A percentile compares a stretch with the other conserved stretches of the same genome.
These are phyloP conservation scores for Bolinopsis microptera DNA, from an alignment of 37 sponge, comb jelly and placozoan genomes.

Conservation along the genomic window DNA sequence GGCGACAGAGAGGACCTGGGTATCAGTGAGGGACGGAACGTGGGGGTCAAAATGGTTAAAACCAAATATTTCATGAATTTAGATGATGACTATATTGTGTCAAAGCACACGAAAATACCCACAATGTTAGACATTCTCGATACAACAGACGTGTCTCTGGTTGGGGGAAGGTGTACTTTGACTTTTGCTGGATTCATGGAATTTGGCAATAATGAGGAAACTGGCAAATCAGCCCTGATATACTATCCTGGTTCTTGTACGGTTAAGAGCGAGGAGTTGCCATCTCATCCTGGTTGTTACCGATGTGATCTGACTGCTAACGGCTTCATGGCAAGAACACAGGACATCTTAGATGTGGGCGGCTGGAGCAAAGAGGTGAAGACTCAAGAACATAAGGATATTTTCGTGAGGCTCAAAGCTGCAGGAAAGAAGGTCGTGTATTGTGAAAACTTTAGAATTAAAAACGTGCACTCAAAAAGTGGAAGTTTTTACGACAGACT, in stretches of 20 bases:
- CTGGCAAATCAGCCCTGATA: not conserved
- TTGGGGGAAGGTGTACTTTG: not conserved
- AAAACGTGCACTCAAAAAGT: too few species aligned
- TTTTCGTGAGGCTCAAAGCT: not conserved
- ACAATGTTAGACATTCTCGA: not conserved
- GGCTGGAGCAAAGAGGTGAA: too few species aligned
- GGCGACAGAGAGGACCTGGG: not conserved
- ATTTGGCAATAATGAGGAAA: not conserved
- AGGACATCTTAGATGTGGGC: not conserved
- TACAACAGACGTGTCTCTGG: not conserved
- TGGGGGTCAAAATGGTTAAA: not conserved
- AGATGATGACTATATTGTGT: not conserved
- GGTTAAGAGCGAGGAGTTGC: not conserved
- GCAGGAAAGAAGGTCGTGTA: not conserved
- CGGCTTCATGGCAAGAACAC: not conserved
- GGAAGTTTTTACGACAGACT: too few species aligned
- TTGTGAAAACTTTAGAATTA: not conserved
- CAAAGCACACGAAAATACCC: not conserved
- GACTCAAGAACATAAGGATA: not conserved
- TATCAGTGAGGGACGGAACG: not conserved
- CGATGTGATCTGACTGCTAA: not conserved
- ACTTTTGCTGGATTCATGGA: not conserved
- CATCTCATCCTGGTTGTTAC: not conserved
- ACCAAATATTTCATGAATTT: too few species aligned
- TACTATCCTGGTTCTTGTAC: not conserved